Evolutionary conservation across 2,797 vertebrate species (phyloP).

Genomic region (Characodon lateralis): DNA sequence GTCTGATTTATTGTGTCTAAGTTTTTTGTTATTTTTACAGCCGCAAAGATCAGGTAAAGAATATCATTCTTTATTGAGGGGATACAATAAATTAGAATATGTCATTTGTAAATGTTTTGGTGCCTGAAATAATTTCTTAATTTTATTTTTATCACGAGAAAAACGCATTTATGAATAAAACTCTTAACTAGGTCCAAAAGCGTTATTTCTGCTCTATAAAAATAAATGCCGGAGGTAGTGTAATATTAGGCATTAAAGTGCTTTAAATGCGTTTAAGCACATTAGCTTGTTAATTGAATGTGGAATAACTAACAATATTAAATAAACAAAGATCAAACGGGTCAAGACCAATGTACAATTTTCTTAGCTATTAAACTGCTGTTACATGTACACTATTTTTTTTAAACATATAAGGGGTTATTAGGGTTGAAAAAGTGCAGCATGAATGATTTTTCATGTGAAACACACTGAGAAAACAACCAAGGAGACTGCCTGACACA

Average conservation of each 20-base stretch:
- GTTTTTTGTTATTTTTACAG: background rate
- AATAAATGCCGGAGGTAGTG: background rate
- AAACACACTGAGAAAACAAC: background rate
- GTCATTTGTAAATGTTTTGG: too few species aligned
- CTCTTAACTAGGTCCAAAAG: background rate
- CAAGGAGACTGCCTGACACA: background rate
- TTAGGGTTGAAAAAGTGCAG: background rate
- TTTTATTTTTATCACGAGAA: background rate
- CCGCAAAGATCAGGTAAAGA: background rate
- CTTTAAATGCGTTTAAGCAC: background rate
- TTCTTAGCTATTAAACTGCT: too few species aligned
- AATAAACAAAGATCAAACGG: background rate
- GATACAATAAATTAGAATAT: background rate
- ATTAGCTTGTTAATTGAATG: background rate
- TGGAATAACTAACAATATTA: background rate
- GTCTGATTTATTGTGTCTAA: background rate
- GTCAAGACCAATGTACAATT: too few species aligned
- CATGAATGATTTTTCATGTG: too few species aligned
- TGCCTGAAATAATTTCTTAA: too few species aligned
- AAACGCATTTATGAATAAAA: background rate
- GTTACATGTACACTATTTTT: too few species aligned
- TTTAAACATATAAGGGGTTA: too few species aligned
- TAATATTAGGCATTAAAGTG: background rate
- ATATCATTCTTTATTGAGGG: background rate
- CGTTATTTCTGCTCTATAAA: background rate